A percentile compares a stretch with the other conserved stretches of the same genome.
Evolutionary conservation across 1,140 invertebrate species (phyloP).

Genomic region (Sitophilus oryzae): DNA sequence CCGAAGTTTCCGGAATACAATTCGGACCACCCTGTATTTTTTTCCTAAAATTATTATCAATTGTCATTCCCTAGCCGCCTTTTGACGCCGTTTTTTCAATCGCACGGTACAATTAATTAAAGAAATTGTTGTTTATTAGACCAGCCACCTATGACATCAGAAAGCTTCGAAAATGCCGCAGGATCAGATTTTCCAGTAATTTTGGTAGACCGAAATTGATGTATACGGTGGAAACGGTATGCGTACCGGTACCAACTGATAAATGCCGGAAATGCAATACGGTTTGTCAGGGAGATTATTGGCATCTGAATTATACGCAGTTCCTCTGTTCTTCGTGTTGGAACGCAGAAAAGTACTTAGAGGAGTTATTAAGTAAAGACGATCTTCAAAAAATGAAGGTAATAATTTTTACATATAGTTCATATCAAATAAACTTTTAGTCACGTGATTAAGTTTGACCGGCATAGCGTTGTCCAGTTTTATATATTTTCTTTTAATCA

Average conservation of each 20-base stretch:
- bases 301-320: conserved; percentile 29
- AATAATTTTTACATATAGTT: conserved; percentile 10
- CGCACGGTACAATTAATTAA: too few species aligned
- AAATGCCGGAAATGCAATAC: conserved; percentile 31
- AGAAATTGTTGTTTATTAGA: conserved; percentile 21
- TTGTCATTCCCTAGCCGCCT: too few species aligned
- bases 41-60: too few species aligned
- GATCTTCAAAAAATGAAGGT: conserved; percentile 33
- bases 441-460: too few species aligned
- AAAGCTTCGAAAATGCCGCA: conserved; percentile 23
- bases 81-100: too few species aligned
- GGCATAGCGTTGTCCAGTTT: too few species aligned
- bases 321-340: conserved; percentile 36
- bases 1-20: too few species aligned
- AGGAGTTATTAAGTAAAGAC: conserved; percentile 26
- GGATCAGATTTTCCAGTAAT: conserved; percentile 24
- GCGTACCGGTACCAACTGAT: conserved; percentile 29
- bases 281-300: conserved; percentile 34
- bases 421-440: too few species aligned
- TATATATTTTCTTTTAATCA: too few species aligned
- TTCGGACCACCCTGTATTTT: too few species aligned
- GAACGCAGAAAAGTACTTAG: conserved; percentile 24
- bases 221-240: conserved; percentile 30
- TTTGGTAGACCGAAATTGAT: conserved; percentile 28
- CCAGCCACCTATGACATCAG: conserved; percentile 29